These are phyloP conservation scores for Nebria salina DNA, from an alignment of 2,888 invertebrate species.

Conservation along the genomic window DNA sequence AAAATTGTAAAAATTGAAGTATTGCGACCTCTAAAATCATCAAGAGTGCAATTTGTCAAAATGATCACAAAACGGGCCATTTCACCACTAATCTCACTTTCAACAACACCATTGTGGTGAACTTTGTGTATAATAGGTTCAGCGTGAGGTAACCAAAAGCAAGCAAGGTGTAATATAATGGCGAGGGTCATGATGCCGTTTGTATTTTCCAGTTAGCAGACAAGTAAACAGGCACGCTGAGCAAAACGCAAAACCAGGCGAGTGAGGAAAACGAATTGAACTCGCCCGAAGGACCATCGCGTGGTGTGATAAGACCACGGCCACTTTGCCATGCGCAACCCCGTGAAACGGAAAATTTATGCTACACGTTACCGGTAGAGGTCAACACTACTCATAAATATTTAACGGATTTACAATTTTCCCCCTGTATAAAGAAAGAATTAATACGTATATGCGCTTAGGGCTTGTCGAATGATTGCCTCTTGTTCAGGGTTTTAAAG, in stretches of 20 bases:
- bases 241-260: background rate
- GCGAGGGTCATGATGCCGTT: background rate
- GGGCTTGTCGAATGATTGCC: background rate
- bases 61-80: background rate
- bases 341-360: conserved; percentile 12
- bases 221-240: background rate
- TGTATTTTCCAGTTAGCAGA: conserved; percentile 4
- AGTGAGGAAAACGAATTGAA: background rate
- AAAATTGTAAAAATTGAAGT: too few species aligned
- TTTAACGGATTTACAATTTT: conserved; percentile 7
- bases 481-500: background rate
- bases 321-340: conserved; percentile 18
- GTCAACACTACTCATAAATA: conserved; percentile 16
- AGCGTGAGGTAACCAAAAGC: background rate
- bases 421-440: conserved; percentile 5
- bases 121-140: background rate
- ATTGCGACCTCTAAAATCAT: background rate
- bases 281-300: background rate
- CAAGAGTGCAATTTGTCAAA: background rate
- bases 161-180: background rate
- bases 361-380: background rate
- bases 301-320: conserved; percentile 16
- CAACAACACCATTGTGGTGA: background rate
- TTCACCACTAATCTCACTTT: background rate
- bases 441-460: background rate